A percentile compares a stretch with the other conserved stretches of the same genome.
These are phyloP conservation scores for Melanotaenia maccullochi DNA, from an alignment of 2,797 vertebrate species.

Conservation along the genomic window DNA sequence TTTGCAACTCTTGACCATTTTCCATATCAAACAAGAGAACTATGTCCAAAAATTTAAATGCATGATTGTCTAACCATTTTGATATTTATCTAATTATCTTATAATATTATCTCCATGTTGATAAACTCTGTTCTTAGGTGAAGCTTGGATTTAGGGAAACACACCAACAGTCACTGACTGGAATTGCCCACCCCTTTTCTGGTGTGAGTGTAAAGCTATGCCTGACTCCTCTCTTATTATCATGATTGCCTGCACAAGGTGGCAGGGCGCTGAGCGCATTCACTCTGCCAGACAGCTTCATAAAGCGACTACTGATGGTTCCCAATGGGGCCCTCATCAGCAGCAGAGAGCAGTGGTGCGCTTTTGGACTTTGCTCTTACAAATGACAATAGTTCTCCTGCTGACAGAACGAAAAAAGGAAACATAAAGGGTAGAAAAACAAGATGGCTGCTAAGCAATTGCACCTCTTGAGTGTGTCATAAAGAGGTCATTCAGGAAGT, in stretches of 20 bases:
- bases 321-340: conserved; percentile 71
- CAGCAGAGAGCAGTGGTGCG: conserved; percentile 46
- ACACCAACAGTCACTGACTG: conserved; percentile 18
- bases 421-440: conserved; percentile 27
- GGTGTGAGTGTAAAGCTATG: conserved; percentile 51
- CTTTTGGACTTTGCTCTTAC: conserved; percentile 62
- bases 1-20: not conserved
- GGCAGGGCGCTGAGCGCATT: conserved; percentile 55
- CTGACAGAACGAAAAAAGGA: conserved; percentile 34
- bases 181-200: conserved; percentile 30
- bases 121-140: conserved; percentile 3
- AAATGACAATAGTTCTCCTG: conserved; percentile 64
- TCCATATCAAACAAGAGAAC: not conserved
- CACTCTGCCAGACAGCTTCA: conserved; percentile 67
- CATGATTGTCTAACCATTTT: not conserved
- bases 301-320: conserved; percentile 57
- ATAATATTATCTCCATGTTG: not conserved
- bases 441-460: conserved; percentile 65
- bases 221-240: conserved; percentile 66
- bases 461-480: conserved; percentile 52
- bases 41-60: not conserved
- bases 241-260: conserved; percentile 59
- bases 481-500: conserved; percentile 66
- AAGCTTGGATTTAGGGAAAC: conserved; percentile 21
- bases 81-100: not conserved